phyloP scores from a whole-genome alignment of 2,797 vertebrate species.

The Enteromius unitaeniatus region DNA sequence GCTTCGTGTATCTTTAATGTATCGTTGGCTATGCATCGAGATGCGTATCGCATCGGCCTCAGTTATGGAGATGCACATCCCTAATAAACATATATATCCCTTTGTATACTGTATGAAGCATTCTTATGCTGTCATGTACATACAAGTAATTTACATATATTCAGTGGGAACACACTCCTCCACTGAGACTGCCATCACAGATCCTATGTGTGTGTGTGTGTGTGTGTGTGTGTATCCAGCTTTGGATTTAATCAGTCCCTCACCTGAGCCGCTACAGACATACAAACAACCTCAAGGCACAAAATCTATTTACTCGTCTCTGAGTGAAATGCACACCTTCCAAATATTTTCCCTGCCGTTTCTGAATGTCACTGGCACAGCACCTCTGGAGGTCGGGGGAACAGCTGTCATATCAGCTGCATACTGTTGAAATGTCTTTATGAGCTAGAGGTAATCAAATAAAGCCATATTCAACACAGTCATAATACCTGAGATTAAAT shows the following conservation, averaged over 20 bases:
- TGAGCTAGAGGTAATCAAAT: conserved; percentile 39
- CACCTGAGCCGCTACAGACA: conserved; percentile 47
- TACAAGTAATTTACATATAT: neutral
- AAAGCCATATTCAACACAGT: conserved; percentile 24
- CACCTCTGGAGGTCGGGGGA: conserved; percentile 36
- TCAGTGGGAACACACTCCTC: neutral
- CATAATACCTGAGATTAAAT: conserved; percentile 36
- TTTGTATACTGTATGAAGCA: neutral
- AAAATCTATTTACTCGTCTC: conserved; percentile 42
- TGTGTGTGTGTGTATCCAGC: neutral
- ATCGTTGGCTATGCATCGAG: no score
- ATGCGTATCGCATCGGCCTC: no score
- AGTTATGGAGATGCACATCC: no score
- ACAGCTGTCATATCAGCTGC: conserved; percentile 29
- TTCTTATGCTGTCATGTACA: neutral
- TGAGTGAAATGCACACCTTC: conserved; percentile 45
- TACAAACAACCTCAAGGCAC: conserved; percentile 55
- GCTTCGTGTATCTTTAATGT: no score
- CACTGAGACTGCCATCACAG: neutral
- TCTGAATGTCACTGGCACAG: conserved; percentile 18
- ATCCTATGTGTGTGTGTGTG: neutral
- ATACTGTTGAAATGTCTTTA: conserved; percentile 34
- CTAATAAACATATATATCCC: neutral
- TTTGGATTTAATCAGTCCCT: conserved; percentile 50
- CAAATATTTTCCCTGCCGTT: conserved; percentile 45